Percentiles rank a stretch among this genome's conserved stretches.
phyloP scores from a whole-genome alignment of 2,888 invertebrate genomes.

The Eilema depressum region DNA sequence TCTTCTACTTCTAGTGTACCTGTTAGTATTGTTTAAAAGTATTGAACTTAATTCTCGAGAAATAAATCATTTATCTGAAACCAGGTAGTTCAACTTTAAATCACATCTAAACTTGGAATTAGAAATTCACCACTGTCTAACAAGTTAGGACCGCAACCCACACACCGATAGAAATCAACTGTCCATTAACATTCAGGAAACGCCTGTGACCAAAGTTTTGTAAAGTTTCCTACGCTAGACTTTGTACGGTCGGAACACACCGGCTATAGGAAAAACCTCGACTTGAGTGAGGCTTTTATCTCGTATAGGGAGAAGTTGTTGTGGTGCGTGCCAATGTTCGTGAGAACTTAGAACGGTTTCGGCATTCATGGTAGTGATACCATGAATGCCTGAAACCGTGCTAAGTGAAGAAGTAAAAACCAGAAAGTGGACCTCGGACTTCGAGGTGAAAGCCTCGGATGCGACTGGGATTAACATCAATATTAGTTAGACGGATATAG shows the following conservation, averaged over 20 bases:
- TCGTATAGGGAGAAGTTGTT: background rate
- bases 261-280: background rate
- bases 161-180: constrained; percentile 42
- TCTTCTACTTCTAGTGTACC: background rate
- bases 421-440: no score
- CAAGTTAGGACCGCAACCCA: constrained; percentile 34
- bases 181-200: constrained; percentile 44
- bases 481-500: no score
- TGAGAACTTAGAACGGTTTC: no score
- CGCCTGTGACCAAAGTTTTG: constrained; percentile 28
- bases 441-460: no score
- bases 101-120: constrained; percentile 31
- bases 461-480: no score
- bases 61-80: no score
- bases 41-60: background rate
- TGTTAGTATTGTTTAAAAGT: no score
- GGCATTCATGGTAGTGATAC: no score
- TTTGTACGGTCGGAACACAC: constrained; percentile 14
- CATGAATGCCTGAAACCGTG: no score
- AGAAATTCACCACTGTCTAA: constrained; percentile 27
- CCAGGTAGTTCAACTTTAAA: constrained; percentile 20
- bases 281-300: background rate
- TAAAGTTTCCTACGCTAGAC: constrained; percentile 34
- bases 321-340: background rate
- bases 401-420: no score